Base-by-base conservation (phyloP, 2,113 vertebrate species). In the Polyodon spathula region DNA sequence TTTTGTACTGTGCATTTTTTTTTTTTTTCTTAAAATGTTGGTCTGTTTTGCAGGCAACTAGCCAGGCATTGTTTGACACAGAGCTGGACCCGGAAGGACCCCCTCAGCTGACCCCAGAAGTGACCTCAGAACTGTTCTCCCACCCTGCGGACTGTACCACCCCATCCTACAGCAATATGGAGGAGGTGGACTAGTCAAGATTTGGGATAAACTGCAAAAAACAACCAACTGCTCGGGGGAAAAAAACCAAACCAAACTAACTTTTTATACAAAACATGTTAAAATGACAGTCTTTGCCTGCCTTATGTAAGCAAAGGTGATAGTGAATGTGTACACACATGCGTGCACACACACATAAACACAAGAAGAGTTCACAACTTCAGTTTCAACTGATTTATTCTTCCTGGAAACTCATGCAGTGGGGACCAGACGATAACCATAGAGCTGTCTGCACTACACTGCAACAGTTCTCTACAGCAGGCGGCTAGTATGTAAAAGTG, bases 151-250 rank as follows among this genome's bases (percentile, higher is more conserved):
- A 97, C 68, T 84, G 77, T 66, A 78, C 90, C 1, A 69, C 89
- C 40, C 85, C 92, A 6, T 94, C 93, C 65, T 96, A 96, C 87
- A 95, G 93, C 90, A 95, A 92, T 89, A 95, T 98, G 94, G 94
- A 96, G 81, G 93, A 97, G 80, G 93, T 98, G 77, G 95, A 98
- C 83, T 98, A 80, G 68, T 63, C 4, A 37, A 12, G 15, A n/a
- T n/a, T n/a, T n/a, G n/a, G n/a, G n/a, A n/a, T n/a, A n/a, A n/a
- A n/a, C n/a, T n/a, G n/a, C n/a, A n/a, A n/a, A n/a, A n/a, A n/a
- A n/a, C n/a, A n/a, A n/a, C n/a, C n/a, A n/a, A n/a, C n/a, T n/a
- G n/a, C 8, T 64, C 58, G 63, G 66, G 61, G n/a, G n/a, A n/a
- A n/a, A 57, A 62, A 51, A 61, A 68, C 58, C 16, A 58, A 37